These are phyloP conservation scores for Acipenser oxyrinchus DNA, from an alignment of 2,797 vertebrate species.

Conservation along the genomic window DNA sequence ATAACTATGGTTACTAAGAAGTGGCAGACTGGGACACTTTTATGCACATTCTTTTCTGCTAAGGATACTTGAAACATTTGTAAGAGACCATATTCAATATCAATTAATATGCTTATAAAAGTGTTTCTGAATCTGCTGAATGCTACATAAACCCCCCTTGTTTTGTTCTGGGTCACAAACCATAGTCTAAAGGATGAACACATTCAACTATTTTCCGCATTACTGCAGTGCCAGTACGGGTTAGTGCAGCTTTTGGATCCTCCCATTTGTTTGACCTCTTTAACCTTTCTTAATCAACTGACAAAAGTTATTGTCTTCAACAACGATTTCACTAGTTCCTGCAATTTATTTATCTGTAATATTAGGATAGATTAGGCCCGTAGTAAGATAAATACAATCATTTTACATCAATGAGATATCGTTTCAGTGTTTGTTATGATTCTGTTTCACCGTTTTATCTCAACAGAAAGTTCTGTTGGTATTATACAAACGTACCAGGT, in stretches of 20 bases:
- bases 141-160: slow-evolving; percentile 11
- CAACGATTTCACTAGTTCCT: slow-evolving; percentile 37
- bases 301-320: slow-evolving; percentile 58
- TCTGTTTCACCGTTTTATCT: too few species aligned
- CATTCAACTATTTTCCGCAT: slow-evolving; percentile 60
- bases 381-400: not conserved
- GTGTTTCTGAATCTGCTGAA: not conserved
- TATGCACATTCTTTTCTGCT: not conserved
- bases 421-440: too few species aligned
- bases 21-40: not conserved
- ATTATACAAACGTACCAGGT: too few species aligned
- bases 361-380: slow-evolving; percentile 33
- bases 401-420: not conserved
- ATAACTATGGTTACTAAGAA: not conserved
- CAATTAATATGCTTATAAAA: not conserved
- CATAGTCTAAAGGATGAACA: slow-evolving; percentile 44
- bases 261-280: slow-evolving; percentile 65
- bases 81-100: not conserved
- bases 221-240: slow-evolving; percentile 54
- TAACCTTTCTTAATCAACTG: slow-evolving; percentile 64
- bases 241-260: slow-evolving; percentile 45
- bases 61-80: too few species aligned
- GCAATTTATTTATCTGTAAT: slow-evolving; percentile 39
- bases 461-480: too few species aligned
- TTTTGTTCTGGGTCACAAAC: slow-evolving; percentile 49